phyloP scores from a whole-genome alignment of 2,888 invertebrate species.

The Brachyptera risi region DNA sequence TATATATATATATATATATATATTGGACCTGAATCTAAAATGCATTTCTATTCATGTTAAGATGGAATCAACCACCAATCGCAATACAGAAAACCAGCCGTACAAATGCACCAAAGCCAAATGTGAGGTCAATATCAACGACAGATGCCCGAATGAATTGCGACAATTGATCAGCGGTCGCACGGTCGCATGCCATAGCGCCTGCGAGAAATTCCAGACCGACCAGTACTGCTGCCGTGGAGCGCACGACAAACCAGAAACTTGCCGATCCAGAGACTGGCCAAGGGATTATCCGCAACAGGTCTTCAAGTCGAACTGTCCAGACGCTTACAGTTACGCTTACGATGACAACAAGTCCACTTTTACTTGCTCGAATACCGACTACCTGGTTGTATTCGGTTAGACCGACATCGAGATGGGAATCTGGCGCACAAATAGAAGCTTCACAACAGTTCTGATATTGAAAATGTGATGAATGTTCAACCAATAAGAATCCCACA shows the following conservation, averaged over 20 bases:
- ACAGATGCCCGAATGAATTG: conserved; percentile 43
- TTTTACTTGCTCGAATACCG: conserved; percentile 43
- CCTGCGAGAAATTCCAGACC: conserved; percentile 47
- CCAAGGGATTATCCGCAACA: conserved; percentile 43
- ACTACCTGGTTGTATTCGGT: conserved; percentile 24
- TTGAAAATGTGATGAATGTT: no score
- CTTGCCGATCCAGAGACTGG: conserved; percentile 44
- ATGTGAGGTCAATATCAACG: conserved; percentile 42
- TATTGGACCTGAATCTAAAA: no score
- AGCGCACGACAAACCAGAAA: conserved; percentile 42
- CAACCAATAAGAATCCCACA: no score
- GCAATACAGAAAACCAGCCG: no score
- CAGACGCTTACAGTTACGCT: conserved; percentile 51
- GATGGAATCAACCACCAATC: no score
- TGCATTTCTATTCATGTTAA: no score
- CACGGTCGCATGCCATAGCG: conserved; percentile 48
- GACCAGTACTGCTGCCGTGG: conserved; percentile 50
- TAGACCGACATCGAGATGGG: no score
- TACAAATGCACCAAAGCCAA: conserved; percentile 43
- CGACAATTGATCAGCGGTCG: conserved; percentile 30
- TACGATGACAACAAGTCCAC: conserved; percentile 51
- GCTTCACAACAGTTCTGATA: no score
- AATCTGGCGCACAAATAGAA: no score
- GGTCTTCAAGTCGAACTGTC: conserved; percentile 47
- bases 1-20: no score